A percentile compares a stretch with the other conserved stretches of the same genome.
phyloP scores from a whole-genome alignment of 2,113 vertebrate species.

The Corythaeola cristata region DNA sequence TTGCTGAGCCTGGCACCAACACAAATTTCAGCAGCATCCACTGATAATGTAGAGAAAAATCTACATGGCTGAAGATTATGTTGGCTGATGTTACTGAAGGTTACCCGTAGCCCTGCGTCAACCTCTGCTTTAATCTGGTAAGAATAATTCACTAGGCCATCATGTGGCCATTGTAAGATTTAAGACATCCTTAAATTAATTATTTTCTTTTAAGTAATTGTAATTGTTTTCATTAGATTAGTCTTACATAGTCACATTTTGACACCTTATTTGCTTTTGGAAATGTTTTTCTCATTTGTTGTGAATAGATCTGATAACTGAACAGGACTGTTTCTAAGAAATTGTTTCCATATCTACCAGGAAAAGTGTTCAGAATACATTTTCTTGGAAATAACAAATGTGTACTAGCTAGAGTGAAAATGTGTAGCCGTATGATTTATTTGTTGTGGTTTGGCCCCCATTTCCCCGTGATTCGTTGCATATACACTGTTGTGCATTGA shows the following conservation, averaged over 20 bases:
- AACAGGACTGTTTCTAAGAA: background rate
- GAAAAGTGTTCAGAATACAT: background rate
- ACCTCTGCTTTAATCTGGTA: background rate
- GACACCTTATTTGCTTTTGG: background rate
- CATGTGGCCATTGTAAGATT: background rate
- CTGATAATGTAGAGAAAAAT: background rate
- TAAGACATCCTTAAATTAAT: background rate
- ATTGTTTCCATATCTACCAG: background rate
- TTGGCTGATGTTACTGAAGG: background rate
- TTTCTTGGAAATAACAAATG: background rate
- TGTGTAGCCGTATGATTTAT: background rate
- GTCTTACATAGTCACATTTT: background rate
- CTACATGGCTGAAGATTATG: background rate
- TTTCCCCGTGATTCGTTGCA: background rate
- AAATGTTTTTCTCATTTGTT: background rate
- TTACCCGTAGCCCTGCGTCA: background rate
- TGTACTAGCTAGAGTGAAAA: background rate
- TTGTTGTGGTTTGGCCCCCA: background rate
- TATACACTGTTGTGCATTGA: fast-evolving
- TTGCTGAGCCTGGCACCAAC: background rate
- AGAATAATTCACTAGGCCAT: background rate
- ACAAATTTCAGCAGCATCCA: background rate
- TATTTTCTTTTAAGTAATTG: background rate
- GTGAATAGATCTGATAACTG: background rate
- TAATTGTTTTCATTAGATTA: background rate